Conservation (phyloP, 2,797 vertebrate genomes). For the Anguilla megastoma region DNA sequence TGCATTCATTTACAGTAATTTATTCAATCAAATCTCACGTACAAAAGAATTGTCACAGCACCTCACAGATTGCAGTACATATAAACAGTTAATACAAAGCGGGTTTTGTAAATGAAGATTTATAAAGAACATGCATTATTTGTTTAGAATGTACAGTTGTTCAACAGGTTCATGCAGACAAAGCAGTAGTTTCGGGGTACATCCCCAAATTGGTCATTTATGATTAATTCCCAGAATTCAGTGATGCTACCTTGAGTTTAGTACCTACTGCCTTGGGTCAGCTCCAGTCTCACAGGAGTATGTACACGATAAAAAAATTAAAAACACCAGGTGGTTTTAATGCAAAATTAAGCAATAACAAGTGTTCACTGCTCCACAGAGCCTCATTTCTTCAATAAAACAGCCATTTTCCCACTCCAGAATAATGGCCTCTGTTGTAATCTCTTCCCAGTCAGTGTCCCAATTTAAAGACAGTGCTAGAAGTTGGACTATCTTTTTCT, state of each 20-base stretch:
- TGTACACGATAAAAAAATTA: neutral
- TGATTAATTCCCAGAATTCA: neutral
- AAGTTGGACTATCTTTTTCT: neutral
- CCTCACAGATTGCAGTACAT: conserved; percentile 18
- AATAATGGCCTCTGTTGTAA: neutral
- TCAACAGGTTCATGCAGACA: neutral
- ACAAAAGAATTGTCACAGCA: neutral
- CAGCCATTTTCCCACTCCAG: neutral
- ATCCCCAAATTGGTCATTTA: neutral
- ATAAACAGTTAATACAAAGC: neutral
- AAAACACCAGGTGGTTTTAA: neutral
- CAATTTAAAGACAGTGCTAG: neutral
- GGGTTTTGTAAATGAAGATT: conserved; percentile 34
- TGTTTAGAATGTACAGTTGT: neutral
- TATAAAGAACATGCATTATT: conserved; percentile 25
- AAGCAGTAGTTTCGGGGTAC: neutral
- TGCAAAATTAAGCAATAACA: conserved; percentile 18
- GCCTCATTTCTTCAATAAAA: conserved; percentile 2
- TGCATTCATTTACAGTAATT: conserved; percentile 36
- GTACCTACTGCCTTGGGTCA: neutral
- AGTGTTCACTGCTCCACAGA: neutral
- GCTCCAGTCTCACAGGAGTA: neutral
- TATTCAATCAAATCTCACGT: neutral
- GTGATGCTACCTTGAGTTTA: neutral
- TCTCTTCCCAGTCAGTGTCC: neutral